A percentile compares a stretch with the other conserved stretches of the same genome.
phyloP scores from a whole-genome alignment of 2,888 invertebrate species.

The Hemaris fuciformis region DNA sequence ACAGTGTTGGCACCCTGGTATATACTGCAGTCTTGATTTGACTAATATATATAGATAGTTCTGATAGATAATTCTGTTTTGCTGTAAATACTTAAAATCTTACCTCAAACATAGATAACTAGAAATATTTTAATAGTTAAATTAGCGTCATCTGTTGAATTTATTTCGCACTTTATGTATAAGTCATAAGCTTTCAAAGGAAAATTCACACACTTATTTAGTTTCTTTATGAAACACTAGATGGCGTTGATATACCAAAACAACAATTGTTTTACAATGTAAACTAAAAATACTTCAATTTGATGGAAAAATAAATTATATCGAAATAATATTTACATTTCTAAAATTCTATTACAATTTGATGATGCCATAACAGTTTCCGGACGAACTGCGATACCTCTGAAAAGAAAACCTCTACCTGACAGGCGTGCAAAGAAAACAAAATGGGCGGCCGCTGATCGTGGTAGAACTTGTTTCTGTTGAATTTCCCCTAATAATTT shows the following conservation, averaged over 20 bases:
- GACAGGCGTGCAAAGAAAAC: conserved; percentile 42
- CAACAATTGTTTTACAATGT: not conserved
- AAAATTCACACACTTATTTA: no score
- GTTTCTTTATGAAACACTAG: not conserved
- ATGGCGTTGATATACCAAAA: not conserved
- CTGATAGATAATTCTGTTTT: no score
- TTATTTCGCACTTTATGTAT: conserved; percentile 21
- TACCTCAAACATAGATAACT: no score
- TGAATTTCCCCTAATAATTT: conserved; percentile 46
- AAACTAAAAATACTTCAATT: not conserved
- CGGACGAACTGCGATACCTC: conserved; percentile 5
- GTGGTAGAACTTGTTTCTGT: conserved; percentile 36
- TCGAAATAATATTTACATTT: not conserved
- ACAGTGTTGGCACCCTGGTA: no score
- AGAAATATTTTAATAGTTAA: no score
- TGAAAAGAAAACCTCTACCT: not conserved
- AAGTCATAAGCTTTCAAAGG: not conserved
- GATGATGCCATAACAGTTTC: not conserved
- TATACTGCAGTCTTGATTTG: no score
- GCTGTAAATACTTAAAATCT: no score
- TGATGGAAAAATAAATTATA: no score
- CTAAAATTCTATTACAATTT: no score
- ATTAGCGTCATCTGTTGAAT: conserved; percentile 3
- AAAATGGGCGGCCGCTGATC: conserved; percentile 63
- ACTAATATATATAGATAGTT: no score